Percentiles rank a stretch among this genome's conserved stretches.
phyloP scores from a whole-genome alignment of 2,888 invertebrate genomes.

The Orthosia gothica region DNA sequence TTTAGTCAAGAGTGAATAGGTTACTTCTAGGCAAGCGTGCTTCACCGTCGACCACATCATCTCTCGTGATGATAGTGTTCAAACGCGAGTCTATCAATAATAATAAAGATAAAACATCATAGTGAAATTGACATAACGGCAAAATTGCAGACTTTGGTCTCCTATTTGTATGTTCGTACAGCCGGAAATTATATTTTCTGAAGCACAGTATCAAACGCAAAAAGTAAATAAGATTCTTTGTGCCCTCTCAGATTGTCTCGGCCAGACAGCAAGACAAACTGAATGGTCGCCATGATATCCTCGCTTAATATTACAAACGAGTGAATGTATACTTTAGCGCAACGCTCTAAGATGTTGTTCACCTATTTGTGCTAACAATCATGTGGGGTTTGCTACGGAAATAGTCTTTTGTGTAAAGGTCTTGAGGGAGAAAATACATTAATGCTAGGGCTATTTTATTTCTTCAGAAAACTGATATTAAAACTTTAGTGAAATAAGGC shows the following conservation, averaged over 20 bases:
- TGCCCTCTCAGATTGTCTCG: not conserved
- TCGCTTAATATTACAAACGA: conserved; percentile 59
- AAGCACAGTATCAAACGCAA: no score
- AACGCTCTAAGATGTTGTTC: conserved; percentile 6
- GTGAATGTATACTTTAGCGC: conserved; percentile 31
- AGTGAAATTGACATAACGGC: no score
- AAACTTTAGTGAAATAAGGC: no score
- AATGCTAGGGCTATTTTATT: not conserved
- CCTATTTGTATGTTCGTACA: not conserved
- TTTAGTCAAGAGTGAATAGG: no score
- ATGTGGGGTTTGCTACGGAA: not conserved
- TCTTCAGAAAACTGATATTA: no score
- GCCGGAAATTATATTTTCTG: no score
- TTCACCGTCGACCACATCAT: no score
- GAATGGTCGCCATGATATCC: conserved; percentile 49
- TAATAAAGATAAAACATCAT: no score
- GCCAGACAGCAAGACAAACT: conserved; percentile 48
- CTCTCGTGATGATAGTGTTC: no score
- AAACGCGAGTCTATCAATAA: no score
- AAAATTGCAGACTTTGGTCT: no score
- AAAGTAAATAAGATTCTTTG: conserved; percentile 9
- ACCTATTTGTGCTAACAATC: conserved; percentile 18
- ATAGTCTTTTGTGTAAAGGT: not conserved
- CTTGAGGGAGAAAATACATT: not conserved
- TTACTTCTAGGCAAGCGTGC: no score